Evolutionary conservation across 2,797 vertebrate species (phyloP).

Genomic region (Eupleurogrammus muticus): DNA sequence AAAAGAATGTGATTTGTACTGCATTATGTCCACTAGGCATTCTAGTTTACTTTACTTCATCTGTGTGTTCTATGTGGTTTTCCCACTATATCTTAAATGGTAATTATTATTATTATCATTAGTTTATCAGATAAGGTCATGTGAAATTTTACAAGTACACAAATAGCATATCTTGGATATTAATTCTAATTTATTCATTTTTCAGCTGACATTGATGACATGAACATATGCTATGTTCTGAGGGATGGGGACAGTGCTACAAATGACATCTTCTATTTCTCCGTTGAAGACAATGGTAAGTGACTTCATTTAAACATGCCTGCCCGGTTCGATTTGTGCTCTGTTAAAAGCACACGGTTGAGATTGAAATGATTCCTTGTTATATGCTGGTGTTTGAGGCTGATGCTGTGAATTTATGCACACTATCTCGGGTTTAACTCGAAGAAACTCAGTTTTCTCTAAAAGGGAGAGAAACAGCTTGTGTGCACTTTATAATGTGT

Average conservation of each 20-base stretch:
- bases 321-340: conserved; percentile 8
- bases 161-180: neutral
- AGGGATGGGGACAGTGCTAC: conserved; percentile 87
- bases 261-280: conserved; percentile 93
- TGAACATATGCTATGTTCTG: conserved; percentile 95
- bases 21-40: too few relatives aligned
- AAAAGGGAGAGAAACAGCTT: conserved; percentile 11
- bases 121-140: conserved; percentile 1
- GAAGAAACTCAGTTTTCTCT: conserved; percentile 11
- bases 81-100: too few relatives aligned
- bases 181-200: conserved; percentile 55
- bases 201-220: conserved; percentile 93
- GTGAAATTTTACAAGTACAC: neutral
- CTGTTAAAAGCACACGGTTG: neutral
- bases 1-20: too few relatives aligned
- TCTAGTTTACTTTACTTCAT: too few relatives aligned
- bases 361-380: conserved; percentile 4
- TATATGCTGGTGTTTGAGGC: conserved; percentile 2
- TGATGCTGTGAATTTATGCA: conserved; percentile 20
- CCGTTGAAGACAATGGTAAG: conserved; percentile 93
- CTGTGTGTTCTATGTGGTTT: too few relatives aligned
- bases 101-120: too few relatives aligned
- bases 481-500: conserved; percentile 4
- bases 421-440: conserved; percentile 11
- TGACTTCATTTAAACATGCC: conserved; percentile 27